Evolutionary conservation across 2,888 invertebrate genomes (phyloP).

Genomic region (Cephus sareptanus): DNA sequence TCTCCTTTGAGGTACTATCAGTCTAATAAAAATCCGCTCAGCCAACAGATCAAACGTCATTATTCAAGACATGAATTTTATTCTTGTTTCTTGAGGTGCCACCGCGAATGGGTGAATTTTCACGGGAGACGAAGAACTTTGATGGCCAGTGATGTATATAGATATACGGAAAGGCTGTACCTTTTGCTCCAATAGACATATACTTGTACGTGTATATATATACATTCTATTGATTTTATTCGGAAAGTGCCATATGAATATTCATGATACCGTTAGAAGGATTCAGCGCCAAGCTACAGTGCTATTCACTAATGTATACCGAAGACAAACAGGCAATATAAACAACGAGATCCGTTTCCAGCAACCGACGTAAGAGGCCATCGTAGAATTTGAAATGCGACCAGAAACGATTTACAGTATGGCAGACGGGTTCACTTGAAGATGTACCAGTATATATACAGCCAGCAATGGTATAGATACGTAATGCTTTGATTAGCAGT

Average conservation of each 20-base stretch:
- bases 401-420: not conserved
- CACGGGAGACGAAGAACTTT: not conserved
- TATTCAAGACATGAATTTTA: not conserved
- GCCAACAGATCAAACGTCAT: not conserved
- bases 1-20: not conserved
- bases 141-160: not conserved
- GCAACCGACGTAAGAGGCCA: not conserved
- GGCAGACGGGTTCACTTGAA: not conserved
- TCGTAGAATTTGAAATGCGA: not conserved
- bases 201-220: not conserved
- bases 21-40: not conserved
- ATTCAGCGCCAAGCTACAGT: slow-evolving; percentile 46
- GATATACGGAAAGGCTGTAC: not conserved
- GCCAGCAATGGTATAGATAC: not conserved
- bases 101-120: not conserved
- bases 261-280: slow-evolving; percentile 57
- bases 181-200: not conserved
- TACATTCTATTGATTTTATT: slow-evolving; percentile 50
- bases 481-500: not conserved
- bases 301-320: slow-evolving; percentile 30
- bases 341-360: slow-evolving; percentile 24
- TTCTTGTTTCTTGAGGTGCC: not conserved
- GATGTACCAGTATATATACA: not conserved
- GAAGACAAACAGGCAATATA: slow-evolving; percentile 36
- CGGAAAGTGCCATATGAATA: slow-evolving; percentile 54